Evolutionary conservation across 1,140 invertebrate species (phyloP).

Genomic region (Diachasma alloeum): DNA sequence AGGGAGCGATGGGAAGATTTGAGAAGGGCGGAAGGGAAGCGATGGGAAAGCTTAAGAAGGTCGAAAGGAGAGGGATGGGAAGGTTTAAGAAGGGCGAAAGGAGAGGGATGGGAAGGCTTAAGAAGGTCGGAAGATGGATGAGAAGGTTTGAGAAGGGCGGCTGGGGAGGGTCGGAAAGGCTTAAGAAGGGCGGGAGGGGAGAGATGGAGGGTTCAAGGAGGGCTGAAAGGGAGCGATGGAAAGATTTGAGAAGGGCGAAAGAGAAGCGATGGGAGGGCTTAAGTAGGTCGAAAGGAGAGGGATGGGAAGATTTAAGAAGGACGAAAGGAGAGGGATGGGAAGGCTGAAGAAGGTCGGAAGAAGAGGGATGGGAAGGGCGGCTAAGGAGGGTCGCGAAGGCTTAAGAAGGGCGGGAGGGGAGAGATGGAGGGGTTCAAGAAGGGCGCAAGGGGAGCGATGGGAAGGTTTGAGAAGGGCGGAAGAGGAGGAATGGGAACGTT

Average conservation of each 20-base stretch:
- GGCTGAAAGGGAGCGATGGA: neutral
- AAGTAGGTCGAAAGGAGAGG: neutral
- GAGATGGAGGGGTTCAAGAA: too few relatives aligned
- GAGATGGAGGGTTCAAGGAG: neutral
- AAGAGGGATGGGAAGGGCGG: too few relatives aligned
- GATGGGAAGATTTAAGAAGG: too few relatives aligned
- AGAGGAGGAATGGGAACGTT: neutral
- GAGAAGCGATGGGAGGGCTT: neutral
- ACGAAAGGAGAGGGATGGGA: neutral
- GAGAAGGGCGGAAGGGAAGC: too few relatives aligned
- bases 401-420: neutral
- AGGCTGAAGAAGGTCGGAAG: neutral
- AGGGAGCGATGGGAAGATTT: too few relatives aligned
- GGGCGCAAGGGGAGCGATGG: neutral
- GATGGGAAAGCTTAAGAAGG: slow-evolving; percentile 72
- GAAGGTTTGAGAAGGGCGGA: neutral
- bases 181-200: too few relatives aligned
- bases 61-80: slow-evolving; percentile 49
- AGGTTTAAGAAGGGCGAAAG: neutral
- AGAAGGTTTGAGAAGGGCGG: neutral
- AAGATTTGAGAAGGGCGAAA: too few relatives aligned
- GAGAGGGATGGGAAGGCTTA: too few relatives aligned
- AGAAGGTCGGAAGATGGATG: too few relatives aligned
- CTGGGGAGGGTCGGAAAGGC: too few relatives aligned
- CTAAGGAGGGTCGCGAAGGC: too few relatives aligned